Conservation (phyloP, 30 jellyfish, hydroid and myxozoan species). For the Haliclystus octoradiatus region DNA sequence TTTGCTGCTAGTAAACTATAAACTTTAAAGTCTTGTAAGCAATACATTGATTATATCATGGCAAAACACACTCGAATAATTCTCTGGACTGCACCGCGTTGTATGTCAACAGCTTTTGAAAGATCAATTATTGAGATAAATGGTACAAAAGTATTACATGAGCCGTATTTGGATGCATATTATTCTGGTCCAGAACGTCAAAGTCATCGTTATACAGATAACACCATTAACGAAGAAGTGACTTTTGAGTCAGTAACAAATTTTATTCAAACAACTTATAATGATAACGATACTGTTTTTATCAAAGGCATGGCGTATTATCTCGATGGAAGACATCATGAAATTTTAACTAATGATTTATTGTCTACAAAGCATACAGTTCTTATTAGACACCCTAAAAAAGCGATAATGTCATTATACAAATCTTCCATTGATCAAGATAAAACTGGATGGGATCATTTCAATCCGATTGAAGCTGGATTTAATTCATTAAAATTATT, state of each 20-base stretch:
- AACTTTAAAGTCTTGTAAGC: no score
- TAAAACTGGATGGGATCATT: slow-evolving; percentile 78
- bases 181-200: slow-evolving; percentile 90
- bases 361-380: slow-evolving; percentile 59
- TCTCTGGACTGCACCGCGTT: slow-evolving; percentile 93
- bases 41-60: no score
- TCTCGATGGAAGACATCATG: slow-evolving; percentile 42
- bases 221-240: slow-evolving; percentile 17
- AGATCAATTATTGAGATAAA: slow-evolving; percentile 74
- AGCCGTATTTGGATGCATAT: slow-evolving; percentile 72
- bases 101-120: slow-evolving; percentile 94
- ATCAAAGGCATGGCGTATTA: slow-evolving; percentile 76
- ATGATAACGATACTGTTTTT: slow-evolving; percentile 66
- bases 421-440: slow-evolving; percentile 64
- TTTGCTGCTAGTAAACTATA: no score
- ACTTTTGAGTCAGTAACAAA: slow-evolving; percentile 28
- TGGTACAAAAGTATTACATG: slow-evolving; percentile 68
- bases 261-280: slow-evolving; percentile 33
- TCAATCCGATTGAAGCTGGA: slow-evolving; percentile 72
- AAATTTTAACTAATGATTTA: slow-evolving; percentile 32
- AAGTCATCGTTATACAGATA: slow-evolving; percentile 52
- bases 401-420: slow-evolving; percentile 62
- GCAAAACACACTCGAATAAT: no score
- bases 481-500: slow-evolving; percentile 38
- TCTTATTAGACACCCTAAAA: slow-evolving; percentile 71